Conservation (phyloP, 2,888 invertebrate species). For the Rhyacophila evoluta region DNA sequence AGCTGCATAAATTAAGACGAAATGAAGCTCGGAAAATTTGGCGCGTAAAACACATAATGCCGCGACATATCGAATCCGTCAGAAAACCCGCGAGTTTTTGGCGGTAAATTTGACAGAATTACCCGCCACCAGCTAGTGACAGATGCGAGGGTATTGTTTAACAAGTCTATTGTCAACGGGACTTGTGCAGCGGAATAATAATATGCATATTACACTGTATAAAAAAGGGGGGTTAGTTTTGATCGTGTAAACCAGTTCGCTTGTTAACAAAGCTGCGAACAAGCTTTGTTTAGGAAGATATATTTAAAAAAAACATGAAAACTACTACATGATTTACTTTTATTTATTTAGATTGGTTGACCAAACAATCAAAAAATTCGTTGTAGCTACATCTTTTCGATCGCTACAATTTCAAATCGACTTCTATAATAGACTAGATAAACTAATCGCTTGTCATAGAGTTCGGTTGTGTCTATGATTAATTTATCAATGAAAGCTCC, state of each 20-base stretch:
- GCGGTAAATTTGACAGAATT: neutral
- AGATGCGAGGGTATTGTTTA: slow-evolving; percentile 4
- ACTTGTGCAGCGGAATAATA: slow-evolving; percentile 8
- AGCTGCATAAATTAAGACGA: no score
- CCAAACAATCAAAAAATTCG: no score
- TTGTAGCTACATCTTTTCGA: no score
- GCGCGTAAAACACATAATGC: neutral
- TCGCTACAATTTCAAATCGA: no score
- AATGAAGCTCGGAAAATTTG: no score
- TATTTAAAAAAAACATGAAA: no score
- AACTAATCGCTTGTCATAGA: no score
- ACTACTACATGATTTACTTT: no score
- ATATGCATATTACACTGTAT: neutral
- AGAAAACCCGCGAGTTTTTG: neutral
- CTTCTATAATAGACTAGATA: no score
- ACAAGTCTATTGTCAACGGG: neutral
- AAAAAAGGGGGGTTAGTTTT: neutral
- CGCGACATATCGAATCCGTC: neutral
- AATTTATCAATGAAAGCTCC: no score
- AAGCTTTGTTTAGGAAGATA: neutral
- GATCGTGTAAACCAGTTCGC: slow-evolving; percentile 4
- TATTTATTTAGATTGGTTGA: no score
- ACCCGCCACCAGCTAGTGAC: neutral
- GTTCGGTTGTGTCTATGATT: no score
- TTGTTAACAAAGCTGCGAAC: slow-evolving; percentile 9